Base-by-base conservation (phyloP, 2,113 vertebrate genomes). In the Callaeas wilsoni region DNA sequence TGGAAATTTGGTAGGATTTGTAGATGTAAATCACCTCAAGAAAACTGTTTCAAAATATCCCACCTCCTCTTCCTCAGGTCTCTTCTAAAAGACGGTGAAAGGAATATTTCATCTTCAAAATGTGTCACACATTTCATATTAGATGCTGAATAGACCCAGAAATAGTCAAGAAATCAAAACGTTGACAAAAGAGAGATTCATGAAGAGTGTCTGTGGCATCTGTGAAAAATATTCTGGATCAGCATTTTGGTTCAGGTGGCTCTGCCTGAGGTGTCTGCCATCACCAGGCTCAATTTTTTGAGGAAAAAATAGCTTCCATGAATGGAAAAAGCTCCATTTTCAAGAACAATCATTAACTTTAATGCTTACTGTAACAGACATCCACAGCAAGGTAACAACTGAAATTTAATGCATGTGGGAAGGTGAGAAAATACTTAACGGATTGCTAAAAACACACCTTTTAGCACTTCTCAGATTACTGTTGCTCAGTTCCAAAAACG, bases 401-500 rank as follows among this genome's bases (percentile, higher is more conserved):
- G 90, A 84, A 89, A 96, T 75, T 49, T 83, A 90, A 92, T 71
- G 74, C 56, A 76, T 16, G 71, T 52, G 62, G 29, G 88, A 94
- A 94, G 85, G 82, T 88, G 75, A 90, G 79, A 90, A 93, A 93
- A 47, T 83, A 57, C 77, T 93, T 37, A 85, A 80, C 5, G 7
- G 21, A 77, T 82, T 62, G 79, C 80, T 71, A 52, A 95, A 94
- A 83, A 6, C 49, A 56, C 14, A 59, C 63, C 63, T 87, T 89
- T 90, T 88, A 96, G 85, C 90, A 96, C 75, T 85, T 91, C 82
- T 73, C 70, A 57, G 32, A 64, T 79, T 53, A 49, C 75, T 65
- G 18, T 3, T 74, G 59, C 50, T 96, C 85, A 62, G 50, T 70
- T 96, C 71, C 90, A 95, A 92, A 96, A 95, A 44, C 6, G 47